Evolutionary conservation across 2,888 invertebrate species (phyloP).

Genomic region (Drosophila neonasuta): DNA sequence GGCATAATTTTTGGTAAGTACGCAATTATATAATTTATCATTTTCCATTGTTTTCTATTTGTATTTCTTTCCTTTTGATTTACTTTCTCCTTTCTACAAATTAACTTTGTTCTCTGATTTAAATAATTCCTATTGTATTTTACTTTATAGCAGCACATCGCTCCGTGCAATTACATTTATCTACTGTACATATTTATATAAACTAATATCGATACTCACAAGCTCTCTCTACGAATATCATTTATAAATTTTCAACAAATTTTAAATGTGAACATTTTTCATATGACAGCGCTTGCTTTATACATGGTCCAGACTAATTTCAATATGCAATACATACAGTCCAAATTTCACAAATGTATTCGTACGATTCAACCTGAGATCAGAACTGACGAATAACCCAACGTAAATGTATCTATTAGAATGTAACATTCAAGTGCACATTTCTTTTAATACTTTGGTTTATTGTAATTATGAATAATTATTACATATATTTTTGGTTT

Average conservation of each 20-base stretch:
- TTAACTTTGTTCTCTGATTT: constrained; percentile 49
- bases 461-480: constrained; percentile 19
- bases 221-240: constrained; percentile 32
- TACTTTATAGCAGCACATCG: constrained; percentile 36
- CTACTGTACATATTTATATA: constrained; percentile 64
- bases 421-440: constrained; percentile 55
- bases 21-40: constrained; percentile 19
- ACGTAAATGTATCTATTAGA: constrained; percentile 27
- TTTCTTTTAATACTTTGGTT: constrained; percentile 38
- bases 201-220: constrained; percentile 27
- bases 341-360: constrained; percentile 15
- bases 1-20: constrained; percentile 65
- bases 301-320: constrained; percentile 53
- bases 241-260: constrained; percentile 39
- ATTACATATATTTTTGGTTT: constrained; percentile 36
- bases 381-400: constrained; percentile 49
- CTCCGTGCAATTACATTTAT: constrained; percentile 48
- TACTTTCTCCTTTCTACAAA: constrained; percentile 30
- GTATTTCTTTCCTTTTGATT: constrained; percentile 27
- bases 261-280: constrained; percentile 52
- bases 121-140: constrained; percentile 15
- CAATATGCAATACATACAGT: constrained; percentile 6
- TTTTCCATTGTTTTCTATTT: constrained; percentile 33
- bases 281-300: constrained; percentile 45
- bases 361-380: constrained; percentile 22